Base-by-base conservation (phyloP, 2,113 vertebrate species). In the Passer domesticus region DNA sequence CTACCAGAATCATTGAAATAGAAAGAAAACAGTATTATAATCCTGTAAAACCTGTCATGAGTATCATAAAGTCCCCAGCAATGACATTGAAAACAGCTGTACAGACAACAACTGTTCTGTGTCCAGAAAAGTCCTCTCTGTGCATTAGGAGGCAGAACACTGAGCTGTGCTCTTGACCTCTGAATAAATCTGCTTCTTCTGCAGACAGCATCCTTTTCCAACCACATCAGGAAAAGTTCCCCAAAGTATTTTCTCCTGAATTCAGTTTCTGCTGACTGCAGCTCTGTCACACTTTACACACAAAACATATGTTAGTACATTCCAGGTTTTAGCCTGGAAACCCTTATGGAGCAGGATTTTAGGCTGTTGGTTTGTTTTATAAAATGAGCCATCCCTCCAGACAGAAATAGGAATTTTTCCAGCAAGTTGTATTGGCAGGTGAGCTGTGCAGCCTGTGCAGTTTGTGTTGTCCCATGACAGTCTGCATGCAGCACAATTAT, bases 281-380 rank as follows among this genome's bases (percentile, higher is more conserved):
- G 63, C 76, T 92, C 83, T 95, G 87, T 89, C 83, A 90, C 93
- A 90, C 67, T 94, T 92, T 56, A 74, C 79, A 92, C 91, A 84
- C 50, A 94, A 95, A 94, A 94, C 94, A 96, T 94, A 96, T 97
- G 95, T 95, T 96, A 90, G 83, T 93, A 64, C 44, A 72, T 72
- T 66, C 56, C 68, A 74, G 70, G 64, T 82, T 95, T 89, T 50
- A 82, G 70, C 0, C 0, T 64, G 44, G 79, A 93, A 86, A 20
- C 52, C 72, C 52, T 92, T 67, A 44, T 27, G 66, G 82, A 88
- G 52, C 64, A 52, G 49, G 27, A 87, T 79, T 87, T 94, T 37
- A 70, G 67, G 66, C 37, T 62, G 47, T 41, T 94, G 35, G n/a
- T 92, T 95, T 94, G 46, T 33, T 94, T 79, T 80, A 77, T 30